phyloP scores from a whole-genome alignment of 2,797 vertebrate species.

The Thaleichthys pacificus region DNA sequence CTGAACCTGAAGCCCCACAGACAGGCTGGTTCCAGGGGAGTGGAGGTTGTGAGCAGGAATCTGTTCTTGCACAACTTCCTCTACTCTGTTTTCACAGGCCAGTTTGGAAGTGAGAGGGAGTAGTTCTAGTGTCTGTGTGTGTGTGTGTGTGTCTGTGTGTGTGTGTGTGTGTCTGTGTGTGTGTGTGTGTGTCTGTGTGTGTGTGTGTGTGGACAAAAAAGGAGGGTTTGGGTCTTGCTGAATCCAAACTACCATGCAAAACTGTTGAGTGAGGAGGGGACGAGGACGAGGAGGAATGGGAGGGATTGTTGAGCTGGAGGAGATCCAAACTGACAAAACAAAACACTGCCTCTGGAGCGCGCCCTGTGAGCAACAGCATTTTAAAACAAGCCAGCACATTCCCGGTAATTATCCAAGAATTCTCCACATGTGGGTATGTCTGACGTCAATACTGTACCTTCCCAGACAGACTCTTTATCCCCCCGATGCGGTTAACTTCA shows the following conservation, averaged over 20 bases:
- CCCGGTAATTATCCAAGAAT: constrained; percentile 76
- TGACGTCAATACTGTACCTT: constrained; percentile 82
- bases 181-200: constrained; percentile 13
- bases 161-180: neutral
- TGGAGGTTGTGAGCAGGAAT: neutral
- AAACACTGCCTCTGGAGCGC: constrained; percentile 44
- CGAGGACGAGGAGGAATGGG: neutral
- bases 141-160: constrained; percentile 7
- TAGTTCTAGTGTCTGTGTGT: neutral
- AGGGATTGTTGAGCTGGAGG: neutral
- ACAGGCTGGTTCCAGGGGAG: neutral
- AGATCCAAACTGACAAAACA: constrained; percentile 35
- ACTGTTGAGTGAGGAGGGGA: neutral
- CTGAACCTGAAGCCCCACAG: no score
- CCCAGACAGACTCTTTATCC: constrained; percentile 68
- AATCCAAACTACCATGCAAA: constrained; percentile 32
- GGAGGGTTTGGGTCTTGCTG: neutral
- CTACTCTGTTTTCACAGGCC: constrained; percentile 1
- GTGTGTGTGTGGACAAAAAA: neutral
- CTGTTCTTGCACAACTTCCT: neutral
- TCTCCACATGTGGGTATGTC: constrained; percentile 78
- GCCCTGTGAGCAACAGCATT: constrained; percentile 44
- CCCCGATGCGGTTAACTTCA: constrained; percentile 52
- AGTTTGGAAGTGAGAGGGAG: neutral
- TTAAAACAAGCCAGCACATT: constrained; percentile 74